Evolutionary conservation across 2,113 vertebrate genomes (phyloP).

Genomic region (Sylvilagus bachmani): DNA sequence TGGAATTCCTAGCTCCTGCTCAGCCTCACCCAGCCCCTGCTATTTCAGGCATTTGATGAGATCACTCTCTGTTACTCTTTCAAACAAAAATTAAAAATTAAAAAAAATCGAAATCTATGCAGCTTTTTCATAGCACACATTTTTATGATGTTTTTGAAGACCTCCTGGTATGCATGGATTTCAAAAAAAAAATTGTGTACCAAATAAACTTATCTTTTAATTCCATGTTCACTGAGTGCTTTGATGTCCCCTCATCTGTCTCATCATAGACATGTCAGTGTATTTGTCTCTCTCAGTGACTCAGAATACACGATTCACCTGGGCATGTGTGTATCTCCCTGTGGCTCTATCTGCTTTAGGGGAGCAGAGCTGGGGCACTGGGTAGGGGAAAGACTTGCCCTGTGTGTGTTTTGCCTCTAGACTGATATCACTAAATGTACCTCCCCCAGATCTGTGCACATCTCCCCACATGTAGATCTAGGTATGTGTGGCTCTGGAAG

Average conservation of each 20-base stretch:
- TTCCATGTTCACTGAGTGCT: no score
- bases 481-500: neutral
- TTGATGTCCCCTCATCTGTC: neutral
- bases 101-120: no score
- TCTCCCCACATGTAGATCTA: neutral
- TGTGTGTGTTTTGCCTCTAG: neutral
- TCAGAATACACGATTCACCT: neutral
- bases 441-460: neutral
- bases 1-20: no score
- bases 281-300: conserved; percentile 6
- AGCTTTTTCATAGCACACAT: no score
- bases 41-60: no score
- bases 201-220: no score
- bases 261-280: neutral
- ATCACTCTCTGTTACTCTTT: no score
- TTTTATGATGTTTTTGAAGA: no score
- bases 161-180: no score
- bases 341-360: neutral
- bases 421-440: neutral
- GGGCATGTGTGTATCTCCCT: neutral
- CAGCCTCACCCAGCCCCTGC: no score
- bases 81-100: no score
- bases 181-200: no score
- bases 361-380: neutral
- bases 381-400: neutral